Conservation (phyloP, 2,888 invertebrate species). For the Hypena proboscidalis region DNA sequence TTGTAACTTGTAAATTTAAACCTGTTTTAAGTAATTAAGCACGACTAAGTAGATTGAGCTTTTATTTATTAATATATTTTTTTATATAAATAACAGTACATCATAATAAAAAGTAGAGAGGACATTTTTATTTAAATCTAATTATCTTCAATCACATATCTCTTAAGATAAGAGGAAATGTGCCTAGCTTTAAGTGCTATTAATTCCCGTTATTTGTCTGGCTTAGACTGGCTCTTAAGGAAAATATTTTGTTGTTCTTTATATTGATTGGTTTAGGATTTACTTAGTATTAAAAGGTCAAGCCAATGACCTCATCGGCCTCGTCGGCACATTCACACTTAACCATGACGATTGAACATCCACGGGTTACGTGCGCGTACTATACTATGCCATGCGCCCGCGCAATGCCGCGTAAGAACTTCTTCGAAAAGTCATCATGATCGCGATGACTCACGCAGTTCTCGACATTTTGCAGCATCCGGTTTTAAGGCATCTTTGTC, state of each 20-base stretch:
- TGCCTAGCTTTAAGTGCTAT: slow-evolving; percentile 11
- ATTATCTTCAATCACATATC: slow-evolving; percentile 3
- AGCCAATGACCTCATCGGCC: slow-evolving; percentile 67
- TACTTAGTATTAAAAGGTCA: slow-evolving; percentile 57
- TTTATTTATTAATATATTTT: too few species aligned
- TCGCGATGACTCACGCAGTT: slow-evolving; percentile 66
- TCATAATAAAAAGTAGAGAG: too few species aligned
- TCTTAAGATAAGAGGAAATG: slow-evolving; percentile 4
- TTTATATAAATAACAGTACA: too few species aligned
- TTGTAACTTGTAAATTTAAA: too few species aligned
- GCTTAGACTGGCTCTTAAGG: slow-evolving; percentile 27
- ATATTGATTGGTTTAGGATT: slow-evolving; percentile 40
- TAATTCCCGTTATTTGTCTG: slow-evolving; percentile 10
- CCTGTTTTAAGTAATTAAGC: too few species aligned
- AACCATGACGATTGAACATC: slow-evolving; percentile 15
- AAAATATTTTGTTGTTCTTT: slow-evolving; percentile 33
- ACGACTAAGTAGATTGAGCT: too few species aligned
- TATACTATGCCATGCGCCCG: slow-evolving; percentile 41
- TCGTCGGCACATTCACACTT: slow-evolving; percentile 29
- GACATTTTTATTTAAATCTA: slow-evolving; percentile 2
- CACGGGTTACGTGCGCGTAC: slow-evolving; percentile 33
- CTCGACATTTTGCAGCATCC: too few species aligned
- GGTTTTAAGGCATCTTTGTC: slow-evolving; percentile 60
- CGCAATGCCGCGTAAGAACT: slow-evolving; percentile 42
- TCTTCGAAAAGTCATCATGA: slow-evolving; percentile 65